Evolutionary conservation across 2,888 invertebrate genomes (phyloP).

Genomic region (Chesias legatella): DNA sequence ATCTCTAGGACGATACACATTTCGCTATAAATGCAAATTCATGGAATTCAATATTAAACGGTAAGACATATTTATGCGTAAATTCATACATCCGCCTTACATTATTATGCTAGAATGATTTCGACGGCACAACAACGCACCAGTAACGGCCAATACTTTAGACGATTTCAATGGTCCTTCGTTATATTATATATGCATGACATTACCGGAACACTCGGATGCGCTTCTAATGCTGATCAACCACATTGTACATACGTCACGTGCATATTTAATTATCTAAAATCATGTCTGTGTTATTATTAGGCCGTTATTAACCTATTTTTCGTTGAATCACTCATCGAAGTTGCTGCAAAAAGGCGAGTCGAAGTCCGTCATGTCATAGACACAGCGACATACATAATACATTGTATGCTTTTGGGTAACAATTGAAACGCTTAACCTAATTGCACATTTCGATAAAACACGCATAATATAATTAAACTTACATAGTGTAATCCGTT

Average conservation of each 20-base stretch:
- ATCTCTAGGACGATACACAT: conserved; percentile 78
- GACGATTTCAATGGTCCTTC: conserved; percentile 3
- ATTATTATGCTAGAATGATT: conserved; percentile 74
- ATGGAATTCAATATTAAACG: conserved; percentile 76
- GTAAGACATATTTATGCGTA: conserved; percentile 52
- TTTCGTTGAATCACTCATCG: conserved; percentile 8
- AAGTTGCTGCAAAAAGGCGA: conserved; percentile 14
- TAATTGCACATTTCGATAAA: conserved; percentile 74
- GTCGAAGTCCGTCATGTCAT: conserved; percentile 30
- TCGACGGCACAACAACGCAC: conserved; percentile 51
- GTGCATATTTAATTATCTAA: conserved; percentile 20
- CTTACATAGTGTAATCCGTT: conserved; percentile 60
- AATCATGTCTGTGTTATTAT: conserved; percentile 33
- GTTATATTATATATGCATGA: conserved; percentile 8
- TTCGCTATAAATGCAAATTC: conserved; percentile 80
- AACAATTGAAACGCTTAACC: conserved; percentile 68
- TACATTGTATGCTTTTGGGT: conserved; percentile 69
- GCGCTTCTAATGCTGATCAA: conserved; percentile 23
- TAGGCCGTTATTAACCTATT: conserved; percentile 35
- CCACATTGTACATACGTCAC: conserved; percentile 22
- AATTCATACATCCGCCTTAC: conserved; percentile 51
- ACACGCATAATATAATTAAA: conserved; percentile 64
- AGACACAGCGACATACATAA: conserved; percentile 48
- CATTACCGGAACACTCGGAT: conserved; percentile 11
- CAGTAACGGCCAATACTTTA: conserved; percentile 28